Base-by-base conservation (phyloP, 2,113 vertebrate genomes). In the Corythornis vintsioides region DNA sequence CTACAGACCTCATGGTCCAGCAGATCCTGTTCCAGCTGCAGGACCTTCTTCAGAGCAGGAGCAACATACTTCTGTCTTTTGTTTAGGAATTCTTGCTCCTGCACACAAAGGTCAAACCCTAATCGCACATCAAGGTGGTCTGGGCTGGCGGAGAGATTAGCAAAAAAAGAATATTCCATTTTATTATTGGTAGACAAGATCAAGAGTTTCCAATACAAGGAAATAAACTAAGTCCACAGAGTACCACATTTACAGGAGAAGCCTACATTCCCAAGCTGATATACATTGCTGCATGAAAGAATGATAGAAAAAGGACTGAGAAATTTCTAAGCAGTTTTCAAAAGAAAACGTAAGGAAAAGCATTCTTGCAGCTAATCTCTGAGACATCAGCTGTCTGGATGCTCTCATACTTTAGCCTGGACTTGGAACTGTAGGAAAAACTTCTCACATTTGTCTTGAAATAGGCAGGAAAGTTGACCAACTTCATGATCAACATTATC, bases 51-150 rank as follows among this genome's bases (percentile, higher is more conserved):
- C 53, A 99, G 77, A 63, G 98, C 97, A 29, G 65, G 53, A 56
- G 97, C 95, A 25, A 98, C 98, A 26, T 97, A 79, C 53, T 67
- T 93, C 89, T 94, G 97, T 91, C 98, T 98, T 96, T 97, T 98
- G 84, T 67, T 13, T 52, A 99, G 92, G 71, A 98, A 99, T 6
- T 93, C 95, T 78, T 98, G 97, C 85, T 99, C 98, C 67, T 98
- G 95, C 0, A 57, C 2, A 6, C 98, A 98, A 47, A 98, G 96
- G 64, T 97, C 97, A 40, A 97, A 98, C 47, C 97, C 98, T 94
- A 99, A 96, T 21, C 98, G 98, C 48, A 99, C 97, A 3, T 97
- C 96, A 65, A 98, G 95, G 15, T 83, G 79, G 31, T 95, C 95
- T 63, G 94, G 93, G 65, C 97, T 97, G 55, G 40, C 92, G 33